Base-by-base conservation (phyloP, 2,888 invertebrate genomes). In the Yponomeuta evonymella region DNA sequence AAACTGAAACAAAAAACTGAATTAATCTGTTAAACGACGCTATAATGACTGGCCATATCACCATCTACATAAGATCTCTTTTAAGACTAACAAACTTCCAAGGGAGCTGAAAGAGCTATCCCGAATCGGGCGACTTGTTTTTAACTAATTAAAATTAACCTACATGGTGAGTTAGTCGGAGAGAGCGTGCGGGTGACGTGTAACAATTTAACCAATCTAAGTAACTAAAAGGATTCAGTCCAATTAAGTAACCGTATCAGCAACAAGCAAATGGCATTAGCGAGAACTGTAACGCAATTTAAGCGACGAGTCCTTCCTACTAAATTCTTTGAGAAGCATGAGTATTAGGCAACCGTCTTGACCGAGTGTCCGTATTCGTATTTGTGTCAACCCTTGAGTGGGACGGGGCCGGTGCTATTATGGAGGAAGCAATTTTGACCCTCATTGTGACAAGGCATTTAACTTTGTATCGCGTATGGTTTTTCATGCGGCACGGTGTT, bases 131-230 rank as follows among this genome's bases (percentile, higher is more conserved):
- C 43, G 8, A 58, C 51, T 58, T 58, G 51, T 58, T 58, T 15
- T 15, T 15, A 58, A 58, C 51, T 58, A 58, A 58, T 58, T 58
- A 58, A 58, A 58, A 15, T 58, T 58, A 58, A 58, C 51, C 51
- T 58, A 58, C 12, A 12, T 5, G 51, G 3, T 5, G 3, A 12
- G 5, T 51, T 51, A 51, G 51, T 58, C 51, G 51, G 51, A 58
- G 51, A 1, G 15, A 58, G 51, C 15, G 51, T 58, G 51, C 69
- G 23, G 30, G 69, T 33, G 69, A 71, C 65, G 51, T 65, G n/a
- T 23, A 23, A 71, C 30, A 71, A 72, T 71, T 73, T 64, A 72
- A 72, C 71, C 71, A 71, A 70, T 74, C 72, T 69, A 74, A 72
- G 69, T 70, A 43, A 43, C 43, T 43, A 72, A 74, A 72, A 72